Evolutionary conservation across 37 sponge, comb jelly and placozoan species (phyloP).

Genomic region (Tethya wilhelma): DNA sequence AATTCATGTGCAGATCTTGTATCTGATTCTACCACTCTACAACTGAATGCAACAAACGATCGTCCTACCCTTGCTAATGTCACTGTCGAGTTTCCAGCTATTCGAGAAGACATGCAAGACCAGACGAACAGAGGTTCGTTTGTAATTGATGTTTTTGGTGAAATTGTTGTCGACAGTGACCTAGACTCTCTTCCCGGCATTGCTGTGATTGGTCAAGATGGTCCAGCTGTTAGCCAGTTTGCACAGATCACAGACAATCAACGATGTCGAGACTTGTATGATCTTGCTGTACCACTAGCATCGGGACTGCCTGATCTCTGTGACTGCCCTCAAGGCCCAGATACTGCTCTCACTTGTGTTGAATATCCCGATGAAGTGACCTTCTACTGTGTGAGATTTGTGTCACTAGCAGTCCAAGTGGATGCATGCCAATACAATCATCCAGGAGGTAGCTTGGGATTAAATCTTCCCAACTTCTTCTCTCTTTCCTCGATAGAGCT

Average conservation of each 20-base stretch:
- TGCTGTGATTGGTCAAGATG: conserved; percentile 33
- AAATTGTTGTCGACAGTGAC: conserved; percentile 46
- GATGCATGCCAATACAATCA: no score
- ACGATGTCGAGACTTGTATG: background rate
- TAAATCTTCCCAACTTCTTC: conserved; percentile 4
- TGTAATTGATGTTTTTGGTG: conserved; percentile 34
- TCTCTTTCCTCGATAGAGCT: background rate
- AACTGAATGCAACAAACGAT: conserved; percentile 40
- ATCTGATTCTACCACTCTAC: background rate
- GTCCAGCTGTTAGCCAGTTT: background rate
- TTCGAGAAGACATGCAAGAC: conserved; percentile 43
- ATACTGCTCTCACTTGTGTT: background rate
- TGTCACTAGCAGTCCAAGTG: background rate
- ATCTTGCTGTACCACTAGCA: background rate
- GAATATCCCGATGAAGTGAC: background rate
- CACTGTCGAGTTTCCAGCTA: conserved; percentile 14
- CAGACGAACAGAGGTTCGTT: conserved; percentile 26
- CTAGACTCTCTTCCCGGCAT: conserved; percentile 19
- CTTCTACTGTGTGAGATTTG: background rate
- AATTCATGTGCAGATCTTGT: background rate
- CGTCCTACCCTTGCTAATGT: conserved; percentile 17
- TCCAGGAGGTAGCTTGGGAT: no score
- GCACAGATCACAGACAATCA: background rate
- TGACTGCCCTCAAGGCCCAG: background rate
- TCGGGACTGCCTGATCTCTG: background rate